These are phyloP conservation scores for Sceloporus undulatus DNA, from an alignment of 2,113 vertebrate genomes.

Conservation along the genomic window DNA sequence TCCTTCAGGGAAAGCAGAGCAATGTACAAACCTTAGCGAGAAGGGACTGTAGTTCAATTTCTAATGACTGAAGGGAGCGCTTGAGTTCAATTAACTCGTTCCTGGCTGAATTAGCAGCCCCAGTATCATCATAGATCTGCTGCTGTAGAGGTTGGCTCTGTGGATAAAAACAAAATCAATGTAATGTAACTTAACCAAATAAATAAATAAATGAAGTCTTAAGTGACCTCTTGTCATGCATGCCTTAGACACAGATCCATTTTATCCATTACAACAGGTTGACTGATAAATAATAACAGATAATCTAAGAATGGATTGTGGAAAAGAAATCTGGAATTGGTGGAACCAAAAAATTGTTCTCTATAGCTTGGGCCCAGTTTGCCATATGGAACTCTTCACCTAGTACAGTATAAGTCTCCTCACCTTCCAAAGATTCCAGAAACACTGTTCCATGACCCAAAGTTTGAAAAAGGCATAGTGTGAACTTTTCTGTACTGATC, in stretches of 20 bases:
- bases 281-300: neutral
- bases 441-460: neutral
- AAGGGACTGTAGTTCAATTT: slow-evolving; percentile 64
- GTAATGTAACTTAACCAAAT: neutral
- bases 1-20: neutral
- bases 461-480: neutral
- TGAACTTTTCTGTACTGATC: neutral
- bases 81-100: slow-evolving; percentile 73
- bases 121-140: slow-evolving; percentile 58
- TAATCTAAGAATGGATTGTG: neutral
- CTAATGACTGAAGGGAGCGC: slow-evolving; percentile 65
- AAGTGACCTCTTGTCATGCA: neutral
- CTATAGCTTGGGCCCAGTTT: neutral
- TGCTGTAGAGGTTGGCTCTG: slow-evolving; percentile 72
- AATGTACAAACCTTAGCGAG: slow-evolving; percentile 66
- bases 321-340: neutral
- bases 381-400: neutral
- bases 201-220: neutral
- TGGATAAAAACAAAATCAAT: neutral
- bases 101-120: slow-evolving; percentile 61
- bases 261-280: neutral
- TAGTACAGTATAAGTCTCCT: neutral
- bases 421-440: neutral
- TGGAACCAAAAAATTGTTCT: neutral
- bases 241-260: neutral